These are phyloP conservation scores for Anguilla anguilla DNA, from an alignment of 2,797 vertebrate genomes.

Conservation along the genomic window DNA sequence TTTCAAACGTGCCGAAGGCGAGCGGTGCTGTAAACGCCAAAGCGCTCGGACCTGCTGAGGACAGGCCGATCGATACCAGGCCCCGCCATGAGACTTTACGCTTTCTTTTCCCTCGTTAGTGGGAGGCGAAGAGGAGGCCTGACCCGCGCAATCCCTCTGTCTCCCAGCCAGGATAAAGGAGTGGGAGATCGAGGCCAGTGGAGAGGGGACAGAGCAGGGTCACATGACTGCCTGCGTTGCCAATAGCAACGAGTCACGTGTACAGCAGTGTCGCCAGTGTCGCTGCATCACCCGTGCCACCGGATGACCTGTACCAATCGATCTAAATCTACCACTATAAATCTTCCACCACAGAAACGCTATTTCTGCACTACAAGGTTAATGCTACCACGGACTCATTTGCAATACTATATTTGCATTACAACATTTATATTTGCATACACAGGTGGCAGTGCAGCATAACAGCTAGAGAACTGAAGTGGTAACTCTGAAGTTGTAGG, in stretches of 20 bases:
- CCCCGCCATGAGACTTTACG: not conserved
- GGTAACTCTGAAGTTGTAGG: not conserved
- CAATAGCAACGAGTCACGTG: not conserved
- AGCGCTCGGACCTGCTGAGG: not conserved
- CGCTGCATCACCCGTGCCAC: not conserved
- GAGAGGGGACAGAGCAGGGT: not conserved
- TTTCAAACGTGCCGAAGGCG: not conserved
- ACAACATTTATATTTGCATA: too few species aligned
- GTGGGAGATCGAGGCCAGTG: not conserved
- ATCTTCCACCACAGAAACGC: not conserved
- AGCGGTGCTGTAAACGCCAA: not conserved
- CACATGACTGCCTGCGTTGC: not conserved
- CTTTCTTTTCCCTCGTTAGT: not conserved
- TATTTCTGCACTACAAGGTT: not conserved
- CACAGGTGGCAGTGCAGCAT: too few species aligned
- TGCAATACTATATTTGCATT: too few species aligned
- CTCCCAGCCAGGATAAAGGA: not conserved
- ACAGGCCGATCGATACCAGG: conserved; percentile 13
- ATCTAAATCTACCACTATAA: not conserved
- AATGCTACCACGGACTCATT: too few species aligned
- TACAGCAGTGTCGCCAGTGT: not conserved
- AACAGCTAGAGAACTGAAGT: too few species aligned
- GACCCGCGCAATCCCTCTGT: not conserved
- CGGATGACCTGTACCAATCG: not conserved
- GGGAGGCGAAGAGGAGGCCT: not conserved